Percentiles rank a stretch among this genome's conserved stretches.
phyloP scores from a whole-genome alignment of 2,888 invertebrate genomes.

The Drosophila siamana region DNA sequence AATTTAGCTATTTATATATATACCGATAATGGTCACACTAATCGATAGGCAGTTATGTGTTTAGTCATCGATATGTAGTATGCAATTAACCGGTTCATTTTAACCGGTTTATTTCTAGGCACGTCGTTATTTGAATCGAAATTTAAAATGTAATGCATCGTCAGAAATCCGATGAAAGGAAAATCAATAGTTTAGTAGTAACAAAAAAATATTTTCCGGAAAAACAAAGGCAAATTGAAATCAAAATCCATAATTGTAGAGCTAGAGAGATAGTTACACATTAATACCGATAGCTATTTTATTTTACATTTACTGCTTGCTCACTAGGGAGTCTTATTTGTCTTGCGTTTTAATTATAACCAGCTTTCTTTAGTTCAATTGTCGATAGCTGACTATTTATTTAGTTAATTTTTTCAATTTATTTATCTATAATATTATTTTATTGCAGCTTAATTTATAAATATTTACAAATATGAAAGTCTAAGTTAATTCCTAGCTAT shows the following conservation, averaged over 20 bases:
- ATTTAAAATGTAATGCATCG: neutral
- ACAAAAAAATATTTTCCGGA: too few relatives aligned
- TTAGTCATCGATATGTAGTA: slow-evolving; percentile 1
- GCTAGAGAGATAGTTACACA: too few relatives aligned
- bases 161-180: neutral
- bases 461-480: slow-evolving; percentile 65
- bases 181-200: too few relatives aligned
- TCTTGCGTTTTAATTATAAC: too few relatives aligned
- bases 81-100: neutral
- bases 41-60: neutral
- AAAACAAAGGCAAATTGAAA: too few relatives aligned
- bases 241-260: too few relatives aligned
- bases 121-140: neutral
- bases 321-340: too few relatives aligned
- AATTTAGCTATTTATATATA: neutral
- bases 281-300: too few relatives aligned
- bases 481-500: slow-evolving; percentile 57
- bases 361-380: too few relatives aligned
- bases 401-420: neutral
- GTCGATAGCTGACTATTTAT: too few relatives aligned
- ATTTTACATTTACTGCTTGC: too few relatives aligned
- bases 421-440: slow-evolving; percentile 39
- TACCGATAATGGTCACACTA: neutral
- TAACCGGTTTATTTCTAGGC: neutral
- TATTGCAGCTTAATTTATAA: slow-evolving; percentile 59